These are phyloP conservation scores for Heterodera filipjevi DNA, from an alignment of 2,888 invertebrate genomes.

Conservation along the genomic window DNA sequence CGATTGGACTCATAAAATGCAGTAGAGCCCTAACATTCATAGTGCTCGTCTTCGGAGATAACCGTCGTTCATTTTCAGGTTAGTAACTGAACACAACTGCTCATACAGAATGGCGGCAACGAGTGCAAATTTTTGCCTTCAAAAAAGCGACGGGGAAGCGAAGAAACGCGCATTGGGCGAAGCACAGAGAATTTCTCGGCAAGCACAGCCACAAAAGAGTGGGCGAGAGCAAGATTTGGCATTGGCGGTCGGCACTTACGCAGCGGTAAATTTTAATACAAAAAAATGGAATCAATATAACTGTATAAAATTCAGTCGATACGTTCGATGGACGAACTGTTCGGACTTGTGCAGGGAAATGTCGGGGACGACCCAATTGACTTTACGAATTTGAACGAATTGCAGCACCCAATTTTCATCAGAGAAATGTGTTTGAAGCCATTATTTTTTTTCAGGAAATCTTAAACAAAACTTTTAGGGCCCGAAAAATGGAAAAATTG, in stretches of 20 bases:
- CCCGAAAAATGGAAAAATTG: neutral
- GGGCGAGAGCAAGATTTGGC: neutral
- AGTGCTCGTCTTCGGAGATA: neutral
- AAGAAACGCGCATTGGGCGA: neutral
- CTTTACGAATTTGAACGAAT: neutral
- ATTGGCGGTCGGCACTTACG: neutral
- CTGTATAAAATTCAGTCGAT: neutral
- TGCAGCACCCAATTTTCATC: neutral
- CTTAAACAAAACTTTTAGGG: neutral
- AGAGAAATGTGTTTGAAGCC: neutral
- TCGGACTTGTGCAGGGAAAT: neutral
- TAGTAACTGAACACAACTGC: neutral
- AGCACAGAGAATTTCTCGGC: neutral
- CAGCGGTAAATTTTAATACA: neutral
- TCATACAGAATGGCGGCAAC: neutral
- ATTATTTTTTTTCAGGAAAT: neutral
- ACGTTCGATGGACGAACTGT: neutral
- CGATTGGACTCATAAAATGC: too few relatives aligned
- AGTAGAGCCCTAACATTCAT: neutral
- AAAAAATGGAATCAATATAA: neutral
- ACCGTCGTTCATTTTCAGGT: neutral
- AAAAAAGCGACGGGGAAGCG: neutral
- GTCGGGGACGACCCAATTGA: conserved; percentile 3
- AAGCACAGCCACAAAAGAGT: neutral
- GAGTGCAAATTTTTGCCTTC: neutral